phyloP scores from a whole-genome alignment of 2,888 invertebrate species.

The Caenorhabditis sp. region DNA sequence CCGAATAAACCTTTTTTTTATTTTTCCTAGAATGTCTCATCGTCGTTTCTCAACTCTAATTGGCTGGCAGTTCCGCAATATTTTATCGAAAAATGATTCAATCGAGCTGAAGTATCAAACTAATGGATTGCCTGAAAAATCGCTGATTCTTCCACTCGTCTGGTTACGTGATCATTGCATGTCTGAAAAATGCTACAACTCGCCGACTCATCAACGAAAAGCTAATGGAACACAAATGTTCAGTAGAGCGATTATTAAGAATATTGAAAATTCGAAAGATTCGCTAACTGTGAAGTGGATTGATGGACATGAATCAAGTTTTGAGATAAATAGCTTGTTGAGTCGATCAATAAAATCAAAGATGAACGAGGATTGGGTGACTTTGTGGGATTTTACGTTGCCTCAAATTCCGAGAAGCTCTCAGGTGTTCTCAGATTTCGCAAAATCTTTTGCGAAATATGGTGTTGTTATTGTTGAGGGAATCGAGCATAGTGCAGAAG shows the following conservation, averaged over 20 bases:
- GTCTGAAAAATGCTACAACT: constrained; percentile 49
- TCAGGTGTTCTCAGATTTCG: constrained; percentile 43
- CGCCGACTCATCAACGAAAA: constrained; percentile 62
- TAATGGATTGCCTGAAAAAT: constrained; percentile 9
- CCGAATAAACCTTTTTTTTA: constrained; percentile 21
- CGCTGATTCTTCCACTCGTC: constrained; percentile 58
- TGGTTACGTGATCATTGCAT: constrained; percentile 68
- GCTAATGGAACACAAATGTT: constrained; percentile 20
- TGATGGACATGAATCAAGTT: neutral
- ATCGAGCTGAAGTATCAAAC: constrained; percentile 14
- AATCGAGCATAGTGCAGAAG: constrained; percentile 45
- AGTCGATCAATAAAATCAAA: neutral
- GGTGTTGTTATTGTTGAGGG: constrained; percentile 61
- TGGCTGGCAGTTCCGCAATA: constrained; percentile 19
- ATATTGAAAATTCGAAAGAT: neutral
- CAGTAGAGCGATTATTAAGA: neutral
- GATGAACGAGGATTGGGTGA: neutral
- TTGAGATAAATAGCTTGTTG: neutral
- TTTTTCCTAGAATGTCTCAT: neutral
- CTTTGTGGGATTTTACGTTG: neutral
- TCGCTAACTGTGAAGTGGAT: neutral
- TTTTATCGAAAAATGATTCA: constrained; percentile 21
- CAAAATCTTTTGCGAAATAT: constrained; percentile 51
- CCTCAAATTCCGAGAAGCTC: neutral
- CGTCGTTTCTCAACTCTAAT: neutral